Base-by-base conservation (phyloP, 1,140 invertebrate genomes). In the Agrypnia vestita region DNA sequence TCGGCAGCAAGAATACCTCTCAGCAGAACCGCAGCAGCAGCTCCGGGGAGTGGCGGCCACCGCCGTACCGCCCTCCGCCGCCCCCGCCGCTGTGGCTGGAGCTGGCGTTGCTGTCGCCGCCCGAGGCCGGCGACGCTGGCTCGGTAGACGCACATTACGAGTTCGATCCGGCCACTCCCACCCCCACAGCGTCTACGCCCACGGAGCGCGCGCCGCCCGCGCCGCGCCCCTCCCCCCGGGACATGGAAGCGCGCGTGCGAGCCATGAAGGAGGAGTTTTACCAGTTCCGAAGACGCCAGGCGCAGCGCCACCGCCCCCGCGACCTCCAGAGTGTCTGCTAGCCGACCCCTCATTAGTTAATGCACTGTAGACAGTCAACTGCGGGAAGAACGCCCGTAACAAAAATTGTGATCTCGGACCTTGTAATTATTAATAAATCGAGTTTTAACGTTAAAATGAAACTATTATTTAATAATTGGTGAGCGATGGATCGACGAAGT, bases 261-360 rank as follows among this genome's bases (percentile, higher is more conserved):
- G 96, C 96, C 44, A 97, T 98, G 94, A 97, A 97, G 84, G 96
- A 97, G 86, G 97, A 98, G 87, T 99, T 98, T 88, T 94, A 97
- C 86, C 94, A 97, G 86, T 98, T 97, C 88, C 92, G 96, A 73
- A 94, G 96, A 84, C 91, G 96, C 51, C 96, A 97, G 86, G 96
- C 95, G 59, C 91, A 93, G 86, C 89, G 94, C 62, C 88, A 92
- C 79, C 90, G 92, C 83, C 92, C 93, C 86, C 89, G 89, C 9
- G 94, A 95, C 85, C 87, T 95, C 73, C 94, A 95, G 86, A 95
- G 94, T 87, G 93, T 92, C 82, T 95, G 94, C 89, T 96, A 87
- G 91, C 85, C 43, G n/a, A 10, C 12, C 21, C 51, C 64, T 25
- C 51, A 15, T 76, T 35, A 35, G 43, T 76, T 76, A 73, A 35